Evolutionary conservation across 1,140 invertebrate genomes (phyloP), one percentile per base, ranked within the genome.

Genomic region (Zeugodacus cucurbitae): DNA sequence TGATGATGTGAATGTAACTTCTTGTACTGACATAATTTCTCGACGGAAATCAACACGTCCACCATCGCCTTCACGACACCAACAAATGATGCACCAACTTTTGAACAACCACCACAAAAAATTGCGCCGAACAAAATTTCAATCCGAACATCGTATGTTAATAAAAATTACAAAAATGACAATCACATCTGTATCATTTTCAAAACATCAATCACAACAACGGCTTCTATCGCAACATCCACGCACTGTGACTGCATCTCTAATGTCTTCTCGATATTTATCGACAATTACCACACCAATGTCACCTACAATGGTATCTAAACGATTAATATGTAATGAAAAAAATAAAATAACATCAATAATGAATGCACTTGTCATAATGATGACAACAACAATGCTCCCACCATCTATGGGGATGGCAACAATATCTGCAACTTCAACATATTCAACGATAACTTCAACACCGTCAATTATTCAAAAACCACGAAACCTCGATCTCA

Each of bases 11-110:
- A 93, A 93, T 93, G 92, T 93, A 90, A 93, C 93, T 93, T 93
- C 92, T 93, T 93, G 92, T 93, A 92, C 91, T 91, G 92, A 93
- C 91, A 91, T 93, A 91, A 93, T 92, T 93, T 91, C 92, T 90
- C 90, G 92, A 91, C 89, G 78, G 91, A 92, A 89, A 86, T n/a
- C 88, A 88, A 64, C 89, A 87, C 86, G 86, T 59, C 85, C 78
- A 44, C 11, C 86, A 87, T n/a, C 74, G 88, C 29, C 67, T 59
- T n/a, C 67, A 58, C 44, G 86, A 58, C 67, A 64, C 57, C n/a
- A 32, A 70, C 78, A 62, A 37, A 62, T 86, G 26, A 37, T 26
- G 74, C 26, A 22, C 48, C 74, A 82, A 82, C 41, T 29, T 2
- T 11, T 82, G 41, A 82, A 48, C 20, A 82, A 82, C 74, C 2